Conservation (phyloP, 2,888 invertebrate species). For the Lasioglossum morio region DNA sequence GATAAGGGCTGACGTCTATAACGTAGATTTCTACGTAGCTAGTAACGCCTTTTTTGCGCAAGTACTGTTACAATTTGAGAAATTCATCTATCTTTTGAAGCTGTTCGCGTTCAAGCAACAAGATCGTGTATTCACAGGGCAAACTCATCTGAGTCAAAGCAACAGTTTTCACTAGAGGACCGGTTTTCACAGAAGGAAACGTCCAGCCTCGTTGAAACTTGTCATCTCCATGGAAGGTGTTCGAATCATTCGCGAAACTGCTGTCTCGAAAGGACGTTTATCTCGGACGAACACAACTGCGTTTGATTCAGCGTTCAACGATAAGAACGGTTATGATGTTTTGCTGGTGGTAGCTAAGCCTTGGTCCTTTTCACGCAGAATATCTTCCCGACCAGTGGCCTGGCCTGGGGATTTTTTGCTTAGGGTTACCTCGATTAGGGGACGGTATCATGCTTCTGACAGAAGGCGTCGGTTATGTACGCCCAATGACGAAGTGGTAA, state of each 20-base stretch:
- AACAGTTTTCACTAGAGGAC: slow-evolving; percentile 21
- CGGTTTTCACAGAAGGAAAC: slow-evolving; percentile 51
- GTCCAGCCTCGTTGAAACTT: slow-evolving; percentile 15
- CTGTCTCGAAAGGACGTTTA: slow-evolving; percentile 8
- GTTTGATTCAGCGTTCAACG: slow-evolving; percentile 41
- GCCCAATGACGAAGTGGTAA: slow-evolving; percentile 61
- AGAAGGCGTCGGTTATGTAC: slow-evolving; percentile 57
- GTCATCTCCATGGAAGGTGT: slow-evolving; percentile 35
- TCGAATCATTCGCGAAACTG: slow-evolving; percentile 34
- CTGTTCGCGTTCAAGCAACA: neutral
- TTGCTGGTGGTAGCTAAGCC: slow-evolving; percentile 59
- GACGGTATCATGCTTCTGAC: slow-evolving; percentile 59
- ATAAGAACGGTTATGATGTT: slow-evolving; percentile 58
- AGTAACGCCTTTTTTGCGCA: neutral
- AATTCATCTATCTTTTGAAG: neutral
- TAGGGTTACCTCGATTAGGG: slow-evolving; percentile 12
- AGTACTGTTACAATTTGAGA: neutral
- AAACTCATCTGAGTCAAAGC: slow-evolving; percentile 23
- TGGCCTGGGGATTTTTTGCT: slow-evolving; percentile 8
- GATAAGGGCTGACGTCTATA: no score
- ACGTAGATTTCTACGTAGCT: no score
- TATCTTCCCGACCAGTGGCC: slow-evolving; percentile 45
- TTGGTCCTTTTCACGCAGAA: slow-evolving; percentile 44
- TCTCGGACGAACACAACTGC: neutral
- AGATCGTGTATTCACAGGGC: neutral